These are phyloP conservation scores for Hololepta plana DNA, from an alignment of 2,888 invertebrate species.

Conservation along the genomic window DNA sequence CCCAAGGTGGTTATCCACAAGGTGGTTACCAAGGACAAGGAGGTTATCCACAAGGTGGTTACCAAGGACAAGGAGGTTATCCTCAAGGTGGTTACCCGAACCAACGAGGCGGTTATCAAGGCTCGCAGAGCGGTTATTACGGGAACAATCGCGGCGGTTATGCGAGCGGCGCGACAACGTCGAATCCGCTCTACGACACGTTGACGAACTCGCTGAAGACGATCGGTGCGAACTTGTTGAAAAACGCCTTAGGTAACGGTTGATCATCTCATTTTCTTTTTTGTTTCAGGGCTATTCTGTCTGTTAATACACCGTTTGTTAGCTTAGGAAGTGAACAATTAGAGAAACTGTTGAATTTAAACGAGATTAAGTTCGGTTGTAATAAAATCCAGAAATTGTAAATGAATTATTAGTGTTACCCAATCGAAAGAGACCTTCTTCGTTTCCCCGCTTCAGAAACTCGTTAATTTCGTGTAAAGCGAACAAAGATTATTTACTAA, in stretches of 20 bases:
- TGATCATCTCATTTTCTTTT: constrained; percentile 11
- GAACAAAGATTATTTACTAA: no score
- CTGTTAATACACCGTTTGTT: constrained; percentile 12
- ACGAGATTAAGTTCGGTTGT: no score
- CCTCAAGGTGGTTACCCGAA: constrained; percentile 2
- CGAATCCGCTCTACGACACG: constrained; percentile 19
- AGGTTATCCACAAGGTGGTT: constrained; percentile 9
- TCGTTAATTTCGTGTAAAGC: no score
- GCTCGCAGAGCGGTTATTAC: constrained; percentile 5
- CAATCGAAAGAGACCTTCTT: no score
- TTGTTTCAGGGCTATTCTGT: constrained; percentile 28
- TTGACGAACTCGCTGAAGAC: constrained; percentile 22
- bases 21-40: constrained; percentile 13
- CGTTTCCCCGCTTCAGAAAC: no score
- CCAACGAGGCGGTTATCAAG: constrained; percentile 4
- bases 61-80: constrained; percentile 5
- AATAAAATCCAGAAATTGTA: no score
- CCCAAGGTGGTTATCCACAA: constrained; percentile 13
- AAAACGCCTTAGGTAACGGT: constrained; percentile 19
- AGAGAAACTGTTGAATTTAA: no score
- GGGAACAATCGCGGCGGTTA: constrained; percentile 5
- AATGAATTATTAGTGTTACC: no score
- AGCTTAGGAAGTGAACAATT: no score
- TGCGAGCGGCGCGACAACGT: constrained; percentile 6
- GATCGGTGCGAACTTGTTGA: constrained; percentile 24